Conservation (phyloP, 2,797 vertebrate genomes). For the Acipenser oxyrinchus region DNA sequence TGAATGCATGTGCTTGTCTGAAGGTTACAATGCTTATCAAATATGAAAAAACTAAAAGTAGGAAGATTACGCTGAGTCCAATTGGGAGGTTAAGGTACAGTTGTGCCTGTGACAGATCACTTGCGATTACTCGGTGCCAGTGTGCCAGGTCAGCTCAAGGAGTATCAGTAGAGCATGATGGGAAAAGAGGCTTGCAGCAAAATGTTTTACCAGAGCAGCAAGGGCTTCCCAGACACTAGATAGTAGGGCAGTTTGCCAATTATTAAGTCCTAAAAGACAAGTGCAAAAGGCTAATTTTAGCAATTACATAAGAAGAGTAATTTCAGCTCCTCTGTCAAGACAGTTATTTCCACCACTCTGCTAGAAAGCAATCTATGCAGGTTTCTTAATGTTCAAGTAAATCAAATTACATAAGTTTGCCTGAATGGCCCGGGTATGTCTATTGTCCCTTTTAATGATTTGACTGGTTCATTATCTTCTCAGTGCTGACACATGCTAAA, state of each 20-base stretch:
- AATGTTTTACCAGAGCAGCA: slow-evolving; percentile 16
- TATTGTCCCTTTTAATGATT: not conserved
- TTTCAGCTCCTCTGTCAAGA: slow-evolving; percentile 7
- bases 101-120: not conserved
- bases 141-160: not conserved
- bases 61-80: slow-evolving; percentile 2
- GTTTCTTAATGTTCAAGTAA: not conserved
- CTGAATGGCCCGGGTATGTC: slow-evolving; percentile 2
- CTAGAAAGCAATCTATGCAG: not conserved
- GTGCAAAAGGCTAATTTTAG: slow-evolving; percentile 11
- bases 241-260: slow-evolving; percentile 10
- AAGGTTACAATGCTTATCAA: not conserved
- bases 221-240: slow-evolving; percentile 12
- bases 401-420: slow-evolving; percentile 4
- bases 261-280: not conserved
- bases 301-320: not conserved
- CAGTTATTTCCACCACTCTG: not conserved
- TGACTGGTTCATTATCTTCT: not conserved
- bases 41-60: not conserved
- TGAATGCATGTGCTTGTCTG: not conserved
- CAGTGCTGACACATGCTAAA: not conserved
- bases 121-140: not conserved
- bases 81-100: not conserved
- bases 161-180: not conserved
- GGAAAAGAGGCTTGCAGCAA: slow-evolving; percentile 5